These are phyloP conservation scores for Lissonota sp. DNA, from an alignment of 2,888 invertebrate species.

Conservation along the genomic window DNA sequence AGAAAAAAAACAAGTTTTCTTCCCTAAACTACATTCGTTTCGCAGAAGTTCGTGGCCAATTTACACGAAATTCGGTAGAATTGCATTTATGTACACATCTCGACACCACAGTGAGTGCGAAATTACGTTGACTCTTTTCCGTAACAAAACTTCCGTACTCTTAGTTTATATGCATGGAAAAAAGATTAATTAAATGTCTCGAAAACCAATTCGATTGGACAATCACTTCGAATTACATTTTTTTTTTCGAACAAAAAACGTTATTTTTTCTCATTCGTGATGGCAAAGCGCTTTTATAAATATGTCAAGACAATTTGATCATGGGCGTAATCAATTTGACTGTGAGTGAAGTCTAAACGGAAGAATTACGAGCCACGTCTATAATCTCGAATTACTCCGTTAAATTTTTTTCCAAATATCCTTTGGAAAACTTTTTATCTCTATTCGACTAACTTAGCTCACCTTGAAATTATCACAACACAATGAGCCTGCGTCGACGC, in stretches of 20 bases:
- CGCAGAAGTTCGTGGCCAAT: slow-evolving; percentile 4
- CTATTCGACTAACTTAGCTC: background rate
- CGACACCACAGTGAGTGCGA: slow-evolving; percentile 38
- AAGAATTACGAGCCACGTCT: slow-evolving; percentile 22
- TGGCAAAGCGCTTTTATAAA: background rate
- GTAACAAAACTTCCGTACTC: slow-evolving; percentile 7
- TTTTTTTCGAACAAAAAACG: background rate
- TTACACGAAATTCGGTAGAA: slow-evolving; percentile 38
- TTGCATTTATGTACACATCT: slow-evolving; percentile 59
- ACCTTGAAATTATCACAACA: slow-evolving; percentile 62
- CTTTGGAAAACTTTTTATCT: slow-evolving; percentile 2
- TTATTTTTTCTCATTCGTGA: slow-evolving; percentile 9
- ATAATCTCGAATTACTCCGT: background rate
- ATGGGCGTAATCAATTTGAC: slow-evolving; percentile 15
- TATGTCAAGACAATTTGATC: background rate
- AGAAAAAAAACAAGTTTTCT: slow-evolving; percentile 20
- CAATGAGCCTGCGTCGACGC: slow-evolving; percentile 23
- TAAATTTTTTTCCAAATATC: slow-evolving; percentile 11
- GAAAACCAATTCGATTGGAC: too few relatives aligned
- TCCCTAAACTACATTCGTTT: slow-evolving; percentile 32
- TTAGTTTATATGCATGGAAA: slow-evolving; percentile 19
- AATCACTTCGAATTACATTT: too few relatives aligned
- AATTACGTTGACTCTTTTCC: background rate
- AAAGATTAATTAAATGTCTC: too few relatives aligned
- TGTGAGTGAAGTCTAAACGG: slow-evolving; percentile 12